Base-by-base conservation (phyloP, 1,140 invertebrate species). In the Nephila pilipes region DNA sequence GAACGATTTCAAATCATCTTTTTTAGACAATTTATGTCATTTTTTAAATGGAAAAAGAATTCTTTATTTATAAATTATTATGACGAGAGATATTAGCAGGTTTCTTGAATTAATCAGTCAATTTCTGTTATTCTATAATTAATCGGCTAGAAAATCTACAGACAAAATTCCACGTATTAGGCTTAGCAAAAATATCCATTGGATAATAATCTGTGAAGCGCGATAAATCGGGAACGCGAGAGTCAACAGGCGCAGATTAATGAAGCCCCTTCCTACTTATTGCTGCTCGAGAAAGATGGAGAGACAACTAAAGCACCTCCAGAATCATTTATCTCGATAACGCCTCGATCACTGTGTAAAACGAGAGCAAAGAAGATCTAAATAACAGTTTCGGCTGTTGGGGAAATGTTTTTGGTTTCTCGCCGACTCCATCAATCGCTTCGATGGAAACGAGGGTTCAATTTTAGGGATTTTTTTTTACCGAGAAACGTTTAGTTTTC, bases 221-320 rank as follows among this genome's bases (percentile, higher is more conserved):
- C 32, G 1, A 32, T 75, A 75, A 75, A 75, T 75, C 69, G 36
- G 32, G 32, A 20, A 32, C 14, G 18, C 10, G 29, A 32, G 32
- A 75, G 69, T 75, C 32, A 75, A 75, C 32, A 75, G 29, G 29
- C 6, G 32, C 29, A 75, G 69, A 75, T 75, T 75, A 75, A 75
- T 75, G 32, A 75, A 75, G 69, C 32, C 25, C 29, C 32, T 6
- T 32, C 29, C 69, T 36, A 75, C 32, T 75, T 75, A 75, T 75
- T 75, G 29, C 69, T 32, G 14, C 32, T 75, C 18, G 25, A 14
- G 69, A 29, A 75, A 75, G 69, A 75, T 75, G 25, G 29, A 75
- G 29, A 32, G 69, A 75, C 69, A 36, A 36, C 69, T 36, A 75
- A 75, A 32, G 18, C 29, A 32, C 29, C 29, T 2, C 5, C 69